A percentile compares a stretch with the other conserved stretches of the same genome.
Evolutionary conservation across 2,888 invertebrate species (phyloP).

Genomic region (Panzeria rudis): DNA sequence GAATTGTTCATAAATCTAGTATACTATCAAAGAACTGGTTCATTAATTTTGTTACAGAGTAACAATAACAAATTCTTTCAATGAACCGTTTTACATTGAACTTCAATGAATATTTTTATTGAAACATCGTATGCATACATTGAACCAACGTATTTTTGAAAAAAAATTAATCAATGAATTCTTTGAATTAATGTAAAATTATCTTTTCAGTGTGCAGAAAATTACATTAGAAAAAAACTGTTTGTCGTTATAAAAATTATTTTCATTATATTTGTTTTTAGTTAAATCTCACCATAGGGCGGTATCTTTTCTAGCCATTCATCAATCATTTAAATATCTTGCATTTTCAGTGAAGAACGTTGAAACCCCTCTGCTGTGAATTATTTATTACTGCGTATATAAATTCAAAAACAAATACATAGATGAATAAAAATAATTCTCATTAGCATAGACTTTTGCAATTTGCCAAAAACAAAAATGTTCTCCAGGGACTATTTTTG

Average conservation of each 20-base stretch:
- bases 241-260: not conserved
- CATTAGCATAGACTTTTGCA: not conserved
- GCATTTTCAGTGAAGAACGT: not conserved
- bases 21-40: no score
- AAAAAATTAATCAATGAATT: no score
- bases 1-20: no score
- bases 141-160: no score
- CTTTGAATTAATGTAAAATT: no score
- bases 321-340: conserved; percentile 1
- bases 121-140: no score
- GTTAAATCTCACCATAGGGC: not conserved
- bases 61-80: no score
- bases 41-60: no score
- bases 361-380: not conserved
- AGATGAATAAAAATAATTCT: not conserved
- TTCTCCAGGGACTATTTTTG: not conserved
- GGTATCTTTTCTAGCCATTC: not conserved
- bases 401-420: not conserved
- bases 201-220: no score
- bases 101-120: no score
- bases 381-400: not conserved
- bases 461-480: not conserved
- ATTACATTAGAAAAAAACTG: no score
- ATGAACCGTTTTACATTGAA: no score
- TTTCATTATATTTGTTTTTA: not conserved